These are phyloP conservation scores for Amblyjoppa fuscipennis DNA, from an alignment of 2,888 invertebrate species.

Conservation along the genomic window DNA sequence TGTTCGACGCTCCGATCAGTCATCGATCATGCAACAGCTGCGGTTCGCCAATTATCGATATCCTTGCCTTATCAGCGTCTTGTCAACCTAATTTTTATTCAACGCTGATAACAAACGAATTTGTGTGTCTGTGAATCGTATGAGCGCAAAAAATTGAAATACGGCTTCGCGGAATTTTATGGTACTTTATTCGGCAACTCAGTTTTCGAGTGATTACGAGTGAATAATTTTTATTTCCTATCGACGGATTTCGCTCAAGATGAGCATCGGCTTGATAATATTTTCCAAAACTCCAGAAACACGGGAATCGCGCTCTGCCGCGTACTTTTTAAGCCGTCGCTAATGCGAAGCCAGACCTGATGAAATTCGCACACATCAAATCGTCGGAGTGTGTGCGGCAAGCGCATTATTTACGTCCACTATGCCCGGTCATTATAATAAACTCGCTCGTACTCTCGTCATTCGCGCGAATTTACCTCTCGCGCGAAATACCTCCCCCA, in stretches of 20 bases:
- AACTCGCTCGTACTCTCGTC: constrained; percentile 30
- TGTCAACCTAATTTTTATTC: neutral
- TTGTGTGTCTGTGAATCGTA: neutral
- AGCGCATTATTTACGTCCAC: constrained; percentile 32
- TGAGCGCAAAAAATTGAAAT: neutral
- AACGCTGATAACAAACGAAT: neutral
- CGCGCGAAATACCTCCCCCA: constrained; percentile 4
- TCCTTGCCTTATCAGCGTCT: neutral
- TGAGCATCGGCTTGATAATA: neutral
- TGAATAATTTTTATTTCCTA: neutral
- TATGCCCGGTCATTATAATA: constrained; percentile 28
- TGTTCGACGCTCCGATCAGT: neutral
- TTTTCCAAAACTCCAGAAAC: neutral
- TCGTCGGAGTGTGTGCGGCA: constrained; percentile 7
- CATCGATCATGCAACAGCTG: neutral
- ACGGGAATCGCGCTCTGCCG: neutral
- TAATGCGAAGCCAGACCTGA: neutral
- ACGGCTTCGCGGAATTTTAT: neutral
- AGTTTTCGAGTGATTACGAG: neutral
- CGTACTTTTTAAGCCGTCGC: neutral
- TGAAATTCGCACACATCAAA: constrained; percentile 3
- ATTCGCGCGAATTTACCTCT: constrained; percentile 36
- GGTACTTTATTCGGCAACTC: neutral
- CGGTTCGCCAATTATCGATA: neutral
- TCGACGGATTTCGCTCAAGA: neutral